Evolutionary conservation across 2,888 invertebrate genomes (phyloP), one percentile per base, ranked within the genome.

Genomic region (Epistrophella euchroma): DNA sequence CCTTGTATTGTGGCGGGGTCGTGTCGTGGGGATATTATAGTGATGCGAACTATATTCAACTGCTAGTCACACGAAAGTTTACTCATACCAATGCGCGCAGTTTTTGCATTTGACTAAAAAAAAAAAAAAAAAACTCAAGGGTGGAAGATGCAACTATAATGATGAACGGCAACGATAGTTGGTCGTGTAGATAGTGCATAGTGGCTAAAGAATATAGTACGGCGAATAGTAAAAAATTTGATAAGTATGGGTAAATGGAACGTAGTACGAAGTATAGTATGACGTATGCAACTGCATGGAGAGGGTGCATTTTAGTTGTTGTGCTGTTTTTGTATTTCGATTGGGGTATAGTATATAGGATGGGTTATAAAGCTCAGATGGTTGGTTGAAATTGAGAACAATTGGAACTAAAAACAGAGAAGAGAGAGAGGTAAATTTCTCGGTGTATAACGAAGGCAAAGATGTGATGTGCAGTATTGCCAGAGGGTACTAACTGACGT

Each of bases 161-260:
- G 52, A 52, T 68, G 37, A 68, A 66, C 47, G 47, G 43, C 43
- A 66, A 37, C 50, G 15, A 47, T 62, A 73, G 71, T 79, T 35
- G 5, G 17, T 3, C 4, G 28, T 11, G 43, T 55, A 58, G 60
- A 47, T 66, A 74, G 66, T 47, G 9, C 1, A 7, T 6, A 32
- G 32, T 32, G 32, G 9, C 32, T 19, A 11, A 43, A 60, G 13
- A 43, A 66, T 58, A 66, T 62, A 62, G 45, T 62, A 77, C 28
- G 32, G 37, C 25, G 37, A 10, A 37, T 47, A 56, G 56, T 73
- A 58, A 37, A 40, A 70, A 52, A 35, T 47, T 47, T 19, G 35
- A 55, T n/a, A 13, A 76, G 83, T 74, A 35, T 84, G 74, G 47
- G 83, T 64, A 79, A 66, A 75, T 79, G 75, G 80, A 85, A 85